Percentiles rank a stretch among this genome's conserved stretches.
phyloP scores from a whole-genome alignment of 92 coral and sea anemone genomes.

The Palythoa caribaeorum region DNA sequence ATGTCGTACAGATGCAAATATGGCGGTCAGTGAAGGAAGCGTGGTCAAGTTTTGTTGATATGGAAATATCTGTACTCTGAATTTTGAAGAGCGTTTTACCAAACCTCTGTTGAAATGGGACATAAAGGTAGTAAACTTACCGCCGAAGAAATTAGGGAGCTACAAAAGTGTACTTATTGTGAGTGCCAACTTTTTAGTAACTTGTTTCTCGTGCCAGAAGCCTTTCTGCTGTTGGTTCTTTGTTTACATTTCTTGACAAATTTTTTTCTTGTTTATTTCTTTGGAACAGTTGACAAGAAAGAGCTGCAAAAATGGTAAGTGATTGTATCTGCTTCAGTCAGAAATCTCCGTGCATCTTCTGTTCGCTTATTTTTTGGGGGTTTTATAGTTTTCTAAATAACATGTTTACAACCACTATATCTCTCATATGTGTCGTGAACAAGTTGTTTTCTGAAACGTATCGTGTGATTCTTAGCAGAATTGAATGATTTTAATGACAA shows the following conservation, averaged over 20 bases:
- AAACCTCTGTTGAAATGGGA: slow-evolving; percentile 72
- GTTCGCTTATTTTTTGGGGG: not conserved
- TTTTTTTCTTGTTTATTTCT: slow-evolving; percentile 36
- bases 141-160: slow-evolving; percentile 93
- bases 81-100: slow-evolving; percentile 24
- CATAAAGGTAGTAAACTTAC: slow-evolving; percentile 95
- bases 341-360: not conserved
- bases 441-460: slow-evolving; percentile 1
- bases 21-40: slow-evolving; percentile 44
- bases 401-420: slow-evolving; percentile 25
- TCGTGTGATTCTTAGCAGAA: not conserved
- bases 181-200: slow-evolving; percentile 64
- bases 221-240: slow-evolving; percentile 56
- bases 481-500: slow-evolving; percentile 35
- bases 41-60: slow-evolving; percentile 47
- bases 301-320: slow-evolving; percentile 98
- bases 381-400: not conserved
- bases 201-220: slow-evolving; percentile 51
- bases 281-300: slow-evolving; percentile 90
- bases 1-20: slow-evolving; percentile 33
- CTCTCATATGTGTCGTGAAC: not conserved
- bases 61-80: slow-evolving; percentile 52
- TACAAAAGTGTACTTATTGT: slow-evolving; percentile 95
- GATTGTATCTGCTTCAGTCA: not conserved
- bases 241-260: slow-evolving; percentile 49